Base-by-base conservation (phyloP, 2,113 vertebrate species). In the Leiothrix lutea region DNA sequence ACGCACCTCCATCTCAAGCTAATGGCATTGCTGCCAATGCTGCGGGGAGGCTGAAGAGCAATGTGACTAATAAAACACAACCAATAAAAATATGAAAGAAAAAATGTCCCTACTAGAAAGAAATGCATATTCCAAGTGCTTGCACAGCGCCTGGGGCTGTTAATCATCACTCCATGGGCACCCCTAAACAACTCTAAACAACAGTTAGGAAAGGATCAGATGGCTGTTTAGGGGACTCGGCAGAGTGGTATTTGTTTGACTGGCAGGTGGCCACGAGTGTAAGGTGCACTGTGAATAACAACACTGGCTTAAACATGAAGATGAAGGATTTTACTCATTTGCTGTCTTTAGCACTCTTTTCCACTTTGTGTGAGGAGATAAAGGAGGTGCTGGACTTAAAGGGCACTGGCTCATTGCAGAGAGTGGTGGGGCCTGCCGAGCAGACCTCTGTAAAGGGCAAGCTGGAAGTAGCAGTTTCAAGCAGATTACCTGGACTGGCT, bases 11-110 rank as follows among this genome's bases (percentile, higher is more conserved):
- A 93, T 79, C 92, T 93, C 29, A 2, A 80, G 86, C 81, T 82
- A 90, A 91, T 82, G 94, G 80, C 64, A 50, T 45, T 80, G 91
- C 86, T 80, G 77, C 91, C 42, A 50, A 57, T 69, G 84, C 95
- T 90, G 92, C 87, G 66, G 62, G 97, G 95, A 97, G 91, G 86
- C 93, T 95, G 95, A 96, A 97, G 96, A 97, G 75, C 77, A 85
- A 95, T 77, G 75, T 66, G 88, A 73, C 93, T 94, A 90, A 96
- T 94, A 96, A 92, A 87, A 93, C 94, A 95, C 35, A 81, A n/a
- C 70, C 75, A 95, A 96, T 96, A 97, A 97, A 97, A 96, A 95
- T 96, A 77, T 65, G 96, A 96, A 96, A 90, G 94, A 90, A 95
- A 83, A 94, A 88, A 94, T 80, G 81, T 92, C 91, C 88, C 80